These are phyloP conservation scores for Tetramorium parvispinum DNA, from an alignment of 1,140 invertebrate genomes.

Conservation along the genomic window DNA sequence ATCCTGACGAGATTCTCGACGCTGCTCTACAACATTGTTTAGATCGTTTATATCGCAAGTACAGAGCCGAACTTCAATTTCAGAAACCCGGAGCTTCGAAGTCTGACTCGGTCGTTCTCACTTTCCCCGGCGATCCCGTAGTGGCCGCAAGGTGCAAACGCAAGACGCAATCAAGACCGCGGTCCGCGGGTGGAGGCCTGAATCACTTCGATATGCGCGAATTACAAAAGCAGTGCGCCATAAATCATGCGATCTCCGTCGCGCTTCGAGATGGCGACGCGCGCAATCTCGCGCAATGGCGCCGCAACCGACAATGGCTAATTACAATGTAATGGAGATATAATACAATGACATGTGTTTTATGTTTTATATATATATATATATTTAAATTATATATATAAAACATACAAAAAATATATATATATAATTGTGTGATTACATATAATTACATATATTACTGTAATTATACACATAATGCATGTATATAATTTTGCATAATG, in stretches of 20 bases:
- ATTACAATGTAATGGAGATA: not conserved
- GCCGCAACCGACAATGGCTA: not conserved
- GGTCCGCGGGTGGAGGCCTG: not conserved
- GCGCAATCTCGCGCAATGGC: slow-evolving; percentile 39
- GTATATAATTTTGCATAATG: too few species aligned
- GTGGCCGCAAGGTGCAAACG: not conserved
- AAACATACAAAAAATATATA: too few species aligned
- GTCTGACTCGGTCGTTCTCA: not conserved
- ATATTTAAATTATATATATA: too few species aligned
- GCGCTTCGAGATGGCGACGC: slow-evolving; percentile 46
- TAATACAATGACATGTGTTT: not conserved
- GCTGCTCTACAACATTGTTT: not conserved
- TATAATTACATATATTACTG: not conserved
- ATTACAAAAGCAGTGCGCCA: slow-evolving; percentile 54
- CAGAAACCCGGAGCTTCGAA: not conserved
- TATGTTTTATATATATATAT: not conserved
- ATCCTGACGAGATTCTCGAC: not conserved
- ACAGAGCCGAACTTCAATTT: not conserved
- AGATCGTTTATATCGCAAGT: not conserved
- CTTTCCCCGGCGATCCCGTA: not conserved
- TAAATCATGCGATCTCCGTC: slow-evolving; percentile 53
- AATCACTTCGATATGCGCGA: slow-evolving; percentile 45
- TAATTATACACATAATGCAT: too few species aligned
- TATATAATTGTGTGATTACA: not conserved
- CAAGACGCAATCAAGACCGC: not conserved